A percentile compares a stretch with the other conserved stretches of the same genome.
Evolutionary conservation across 2,888 invertebrate genomes (phyloP).

Genomic region (Gnatocerus cornutus): DNA sequence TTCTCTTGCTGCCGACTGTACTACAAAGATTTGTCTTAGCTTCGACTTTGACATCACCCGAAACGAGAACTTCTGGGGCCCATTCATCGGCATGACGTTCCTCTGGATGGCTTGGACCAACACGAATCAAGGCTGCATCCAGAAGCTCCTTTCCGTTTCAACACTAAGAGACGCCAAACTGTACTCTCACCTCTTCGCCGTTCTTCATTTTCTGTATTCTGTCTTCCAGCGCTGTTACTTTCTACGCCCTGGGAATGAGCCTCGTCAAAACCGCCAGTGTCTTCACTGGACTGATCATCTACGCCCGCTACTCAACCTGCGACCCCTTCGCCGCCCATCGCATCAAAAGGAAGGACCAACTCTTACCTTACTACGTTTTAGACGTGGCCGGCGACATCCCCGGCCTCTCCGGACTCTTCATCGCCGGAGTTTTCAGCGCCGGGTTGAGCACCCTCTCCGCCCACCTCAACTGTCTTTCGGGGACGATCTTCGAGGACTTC

Average conservation of each 20-base stretch:
- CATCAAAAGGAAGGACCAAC: conserved; percentile 73
- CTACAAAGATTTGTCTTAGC: too few relatives aligned
- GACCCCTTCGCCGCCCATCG: conserved; percentile 76
- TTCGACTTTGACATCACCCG: conserved; percentile 76
- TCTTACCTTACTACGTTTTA: conserved; percentile 80
- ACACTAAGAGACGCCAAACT: conserved; percentile 65
- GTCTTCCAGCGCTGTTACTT: conserved; percentile 52
- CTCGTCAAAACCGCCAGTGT: conserved; percentile 66
- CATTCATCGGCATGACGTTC: conserved; percentile 74
- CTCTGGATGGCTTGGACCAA: conserved; percentile 68
- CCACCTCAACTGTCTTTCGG: conserved; percentile 75
- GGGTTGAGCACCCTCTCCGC: conserved; percentile 79
- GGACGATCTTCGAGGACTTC: conserved; percentile 78
- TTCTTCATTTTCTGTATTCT: background rate
- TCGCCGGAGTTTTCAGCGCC: conserved; percentile 82
- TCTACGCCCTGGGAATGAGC: conserved; percentile 64
- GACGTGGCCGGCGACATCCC: conserved; percentile 77
- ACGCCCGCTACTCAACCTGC: conserved; percentile 77
- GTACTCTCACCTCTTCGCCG: conserved; percentile 57
- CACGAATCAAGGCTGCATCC: conserved; percentile 70
- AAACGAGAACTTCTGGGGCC: conserved; percentile 78
- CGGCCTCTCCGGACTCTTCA: conserved; percentile 82
- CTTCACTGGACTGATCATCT: conserved; percentile 73
- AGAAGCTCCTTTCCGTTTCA: conserved; percentile 69
- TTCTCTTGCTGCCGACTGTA: too few relatives aligned